Percentiles rank a stretch among this genome's conserved stretches.
Conservation (phyloP, 2,888 invertebrate genomes). For the Brassicogethes aeneus region DNA sequence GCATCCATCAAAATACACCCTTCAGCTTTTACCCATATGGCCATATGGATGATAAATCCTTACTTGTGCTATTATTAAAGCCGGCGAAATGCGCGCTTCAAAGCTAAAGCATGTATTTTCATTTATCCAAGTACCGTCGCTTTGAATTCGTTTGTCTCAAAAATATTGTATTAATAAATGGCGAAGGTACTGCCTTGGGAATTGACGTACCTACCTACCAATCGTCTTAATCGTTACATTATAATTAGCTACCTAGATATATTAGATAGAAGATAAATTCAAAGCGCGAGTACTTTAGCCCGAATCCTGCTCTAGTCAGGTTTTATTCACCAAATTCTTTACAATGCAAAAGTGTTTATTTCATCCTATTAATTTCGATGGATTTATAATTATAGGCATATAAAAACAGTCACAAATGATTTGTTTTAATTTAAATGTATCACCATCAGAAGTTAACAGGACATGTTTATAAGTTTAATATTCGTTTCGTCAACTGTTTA, state of each 20-base stretch:
- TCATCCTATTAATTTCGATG: conserved; percentile 5
- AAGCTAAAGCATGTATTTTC: conserved; percentile 24
- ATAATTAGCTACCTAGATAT: too few relatives aligned
- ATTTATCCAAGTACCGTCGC: not conserved
- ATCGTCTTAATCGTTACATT: too few relatives aligned
- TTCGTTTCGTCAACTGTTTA: too few relatives aligned
- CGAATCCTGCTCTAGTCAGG: too few relatives aligned
- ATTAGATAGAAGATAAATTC: too few relatives aligned
- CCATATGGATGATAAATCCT: too few relatives aligned
- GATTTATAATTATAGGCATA: not conserved
- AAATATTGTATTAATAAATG: conserved; percentile 4
- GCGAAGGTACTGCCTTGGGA: not conserved
- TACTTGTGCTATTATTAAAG: conserved; percentile 19
- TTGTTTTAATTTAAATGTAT: not conserved
- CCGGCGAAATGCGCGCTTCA: conserved; percentile 4
- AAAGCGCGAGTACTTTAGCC: too few relatives aligned
- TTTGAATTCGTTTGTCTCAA: conserved; percentile 12
- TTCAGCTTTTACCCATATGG: conserved; percentile 18
- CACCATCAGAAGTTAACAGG: conserved; percentile 15
- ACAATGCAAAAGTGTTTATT: not conserved
- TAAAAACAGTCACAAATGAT: conserved; percentile 4
- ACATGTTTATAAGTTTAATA: too few relatives aligned
- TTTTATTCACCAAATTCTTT: too few relatives aligned
- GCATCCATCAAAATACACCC: conserved; percentile 25
- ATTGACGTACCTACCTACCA: not conserved